Percentiles rank a stretch among this genome's conserved stretches.
These are phyloP conservation scores for Holothuria scabra DNA, from an alignment of 53 echinoderm and acorn worm species.

Conservation along the genomic window DNA sequence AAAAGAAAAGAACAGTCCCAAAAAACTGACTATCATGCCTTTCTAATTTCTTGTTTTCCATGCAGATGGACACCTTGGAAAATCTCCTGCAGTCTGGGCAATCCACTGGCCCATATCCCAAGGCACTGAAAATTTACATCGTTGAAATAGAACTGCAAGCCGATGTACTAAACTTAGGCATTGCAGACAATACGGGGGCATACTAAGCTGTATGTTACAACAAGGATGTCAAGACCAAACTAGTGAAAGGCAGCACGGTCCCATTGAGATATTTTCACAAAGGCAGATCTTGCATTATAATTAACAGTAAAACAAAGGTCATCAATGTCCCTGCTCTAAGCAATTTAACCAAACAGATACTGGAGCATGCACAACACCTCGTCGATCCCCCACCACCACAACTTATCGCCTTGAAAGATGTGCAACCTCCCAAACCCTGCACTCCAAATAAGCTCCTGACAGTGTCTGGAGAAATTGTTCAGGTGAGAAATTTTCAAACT, in stretches of 20 bases:
- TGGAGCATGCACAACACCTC: background rate
- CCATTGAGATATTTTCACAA: conserved; percentile 8
- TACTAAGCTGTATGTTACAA: conserved; percentile 30
- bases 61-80: conserved; percentile 37
- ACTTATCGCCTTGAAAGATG: background rate
- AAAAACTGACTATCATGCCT: conserved; percentile 1
- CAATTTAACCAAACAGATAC: background rate
- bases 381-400: conserved; percentile 35
- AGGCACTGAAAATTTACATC: background rate
- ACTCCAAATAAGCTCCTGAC: conserved; percentile 16
- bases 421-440: conserved; percentile 9
- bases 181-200: conserved; percentile 22
- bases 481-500: background rate
- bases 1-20: no score
- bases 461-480: conserved; percentile 39
- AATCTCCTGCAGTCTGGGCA: conserved; percentile 9
- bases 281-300: conserved; percentile 26
- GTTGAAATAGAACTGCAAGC: conserved; percentile 11
- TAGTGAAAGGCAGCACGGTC: conserved; percentile 8
- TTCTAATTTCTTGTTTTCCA: background rate
- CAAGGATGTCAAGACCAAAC: conserved; percentile 1
- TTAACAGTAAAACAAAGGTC: conserved; percentile 17
- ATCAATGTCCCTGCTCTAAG: background rate
- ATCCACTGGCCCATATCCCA: conserved; percentile 15
- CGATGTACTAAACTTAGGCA: conserved; percentile 8